Base-by-base conservation (phyloP, 2,888 invertebrate species). In the Hemithea aestivaria region DNA sequence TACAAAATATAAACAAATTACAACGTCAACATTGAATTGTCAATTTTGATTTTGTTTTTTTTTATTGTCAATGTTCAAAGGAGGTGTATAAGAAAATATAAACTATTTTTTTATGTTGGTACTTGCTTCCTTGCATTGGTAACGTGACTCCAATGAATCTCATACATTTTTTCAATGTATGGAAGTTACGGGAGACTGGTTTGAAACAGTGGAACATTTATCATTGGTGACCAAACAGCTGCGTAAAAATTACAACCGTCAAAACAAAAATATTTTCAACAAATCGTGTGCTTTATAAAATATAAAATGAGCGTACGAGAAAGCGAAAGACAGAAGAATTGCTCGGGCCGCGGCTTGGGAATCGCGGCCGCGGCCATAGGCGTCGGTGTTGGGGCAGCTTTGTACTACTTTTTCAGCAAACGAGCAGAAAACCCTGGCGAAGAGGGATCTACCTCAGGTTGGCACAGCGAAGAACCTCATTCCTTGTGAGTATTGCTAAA, bases 391-490 rank as follows among this genome's bases (percentile, higher is more conserved):
- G 85, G 84, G 30, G 82, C 84, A 2, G 84, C 84, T 10, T 40
- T 85, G 51, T 85, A 81, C 63, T 85, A 85, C 66, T 74, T 73
- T 59, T 79, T 81, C 48, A 81, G 62, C 51, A 81, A 77, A 58
- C 50, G 72, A 29, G 48, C 62, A 12, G 80, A 79, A 43, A 61
- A 74, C 10, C 77, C 78, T 1, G 60, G 66, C 30, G 43, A 58
- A 1, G 70, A 66, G 44, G 81, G 78, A 7, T 68, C 82, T 1
- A 73, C 78, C 1, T 60, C 58, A n/a, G 52, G 51, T 3, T 81
- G 82, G 80, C 44, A 45, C 2, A 54, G 52, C 42, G 73, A 79
- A 26, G 57, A 57, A 48, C 53, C 63, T 24, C 59, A 64, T 20
- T 31, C 62, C 50, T 75, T 75, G 75, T 75, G 34, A 65, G 75